A percentile compares a stretch with the other conserved stretches of the same genome.
Evolutionary conservation across 1,140 invertebrate genomes (phyloP).

Genomic region (Drosophila burlai): DNA sequence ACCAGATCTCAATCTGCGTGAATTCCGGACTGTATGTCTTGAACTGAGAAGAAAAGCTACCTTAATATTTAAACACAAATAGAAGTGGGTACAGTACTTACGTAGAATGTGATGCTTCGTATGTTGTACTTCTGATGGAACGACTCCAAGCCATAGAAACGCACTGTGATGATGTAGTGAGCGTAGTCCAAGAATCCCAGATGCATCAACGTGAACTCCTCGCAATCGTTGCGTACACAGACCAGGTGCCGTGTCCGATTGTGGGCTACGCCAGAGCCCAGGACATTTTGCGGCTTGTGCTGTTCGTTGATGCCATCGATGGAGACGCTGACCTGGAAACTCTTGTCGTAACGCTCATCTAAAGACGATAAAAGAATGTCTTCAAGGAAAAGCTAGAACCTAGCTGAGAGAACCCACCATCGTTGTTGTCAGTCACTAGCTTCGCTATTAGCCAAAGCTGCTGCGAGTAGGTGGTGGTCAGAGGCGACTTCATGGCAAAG

Average conservation of each 20-base stretch:
- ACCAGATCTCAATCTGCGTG: conserved; percentile 98
- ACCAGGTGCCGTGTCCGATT: conserved; percentile 93
- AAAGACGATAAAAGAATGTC: too few species aligned
- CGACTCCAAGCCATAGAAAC: conserved; percentile 93
- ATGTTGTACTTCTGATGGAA: conserved; percentile 94
- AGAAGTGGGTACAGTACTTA: conserved; percentile 86
- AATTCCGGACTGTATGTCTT: conserved; percentile 98
- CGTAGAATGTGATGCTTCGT: conserved; percentile 94
- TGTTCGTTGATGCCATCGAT: conserved; percentile 92
- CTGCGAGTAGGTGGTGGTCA: conserved; percentile 95
- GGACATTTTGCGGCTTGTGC: conserved; percentile 89
- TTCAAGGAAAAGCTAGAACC: neutral
- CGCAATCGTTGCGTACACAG: conserved; percentile 93
- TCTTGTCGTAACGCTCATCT: conserved; percentile 94
- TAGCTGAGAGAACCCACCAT: conserved; percentile 91
- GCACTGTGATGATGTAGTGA: conserved; percentile 94
- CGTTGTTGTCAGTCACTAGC: conserved; percentile 93
- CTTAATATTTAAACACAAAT: too few species aligned
- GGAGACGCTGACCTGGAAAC: conserved; percentile 92
- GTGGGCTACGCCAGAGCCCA: conserved; percentile 88
- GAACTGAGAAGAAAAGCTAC: conserved; percentile 88
- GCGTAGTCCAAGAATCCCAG: conserved; percentile 95
- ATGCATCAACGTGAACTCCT: conserved; percentile 95
- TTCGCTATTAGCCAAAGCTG: conserved; percentile 97
- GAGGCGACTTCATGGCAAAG: conserved; percentile 93